phyloP scores from a whole-genome alignment of 2,113 vertebrate species.

The Barbus barbus region DNA sequence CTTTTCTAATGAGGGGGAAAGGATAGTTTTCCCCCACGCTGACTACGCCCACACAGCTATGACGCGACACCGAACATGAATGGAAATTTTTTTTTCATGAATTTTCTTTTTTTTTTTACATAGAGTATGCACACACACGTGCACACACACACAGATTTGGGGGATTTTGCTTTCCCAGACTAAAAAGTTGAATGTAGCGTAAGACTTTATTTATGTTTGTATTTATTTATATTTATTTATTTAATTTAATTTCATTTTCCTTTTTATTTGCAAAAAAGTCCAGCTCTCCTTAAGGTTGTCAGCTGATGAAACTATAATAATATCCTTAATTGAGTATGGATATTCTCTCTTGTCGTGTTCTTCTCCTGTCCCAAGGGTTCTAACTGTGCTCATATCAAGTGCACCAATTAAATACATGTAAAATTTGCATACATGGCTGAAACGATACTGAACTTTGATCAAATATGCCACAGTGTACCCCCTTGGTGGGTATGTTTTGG shows the following conservation, averaged over 20 bases:
- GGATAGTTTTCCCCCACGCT: too few relatives aligned
- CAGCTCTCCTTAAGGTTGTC: background rate
- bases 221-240: too few relatives aligned
- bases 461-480: slow-evolving; percentile 45
- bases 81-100: too few relatives aligned
- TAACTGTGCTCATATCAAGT: slow-evolving; percentile 28
- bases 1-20: too few relatives aligned
- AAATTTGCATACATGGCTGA: slow-evolving; percentile 4
- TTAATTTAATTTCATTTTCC: too few relatives aligned
- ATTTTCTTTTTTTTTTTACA: too few relatives aligned
- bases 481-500: slow-evolving; percentile 40
- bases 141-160: background rate
- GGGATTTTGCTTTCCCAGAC: background rate
- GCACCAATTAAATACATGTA: slow-evolving; percentile 38
- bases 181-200: background rate
- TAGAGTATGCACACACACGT: too few relatives aligned
- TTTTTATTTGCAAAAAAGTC: background rate
- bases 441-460: slow-evolving; percentile 38
- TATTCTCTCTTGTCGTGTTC: slow-evolving; percentile 16
- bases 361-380: background rate
- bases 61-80: too few relatives aligned
- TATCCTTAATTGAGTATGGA: background rate
- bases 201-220: background rate
- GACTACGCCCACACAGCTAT: too few relatives aligned
- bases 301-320: slow-evolving; percentile 7